Evolutionary conservation across 2,797 vertebrate species (phyloP).

Genomic region (Scomberomorus guttatus): DNA sequence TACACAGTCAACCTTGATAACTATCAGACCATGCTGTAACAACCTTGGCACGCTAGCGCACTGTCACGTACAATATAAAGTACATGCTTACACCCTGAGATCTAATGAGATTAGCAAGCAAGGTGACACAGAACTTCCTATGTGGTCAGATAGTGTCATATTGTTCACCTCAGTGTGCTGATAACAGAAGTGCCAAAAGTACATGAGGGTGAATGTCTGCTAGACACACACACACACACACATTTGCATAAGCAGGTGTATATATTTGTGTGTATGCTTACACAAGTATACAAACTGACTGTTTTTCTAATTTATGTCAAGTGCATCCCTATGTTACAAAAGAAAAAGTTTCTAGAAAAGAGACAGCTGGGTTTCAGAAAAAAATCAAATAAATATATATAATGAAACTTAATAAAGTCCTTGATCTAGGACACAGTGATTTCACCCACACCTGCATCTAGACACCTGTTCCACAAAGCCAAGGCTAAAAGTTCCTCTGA

Average conservation of each 20-base stretch:
- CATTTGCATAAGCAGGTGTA: neutral
- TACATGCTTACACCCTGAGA: conserved; percentile 59
- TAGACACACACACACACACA: neutral
- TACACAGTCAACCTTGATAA: conserved; percentile 67
- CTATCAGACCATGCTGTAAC: conserved; percentile 53
- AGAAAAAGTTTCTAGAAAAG: neutral
- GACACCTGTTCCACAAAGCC: conserved; percentile 53
- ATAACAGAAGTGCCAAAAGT: conserved; percentile 23
- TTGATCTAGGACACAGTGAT: conserved; percentile 39
- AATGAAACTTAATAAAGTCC: conserved; percentile 19
- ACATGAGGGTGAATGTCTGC: neutral
- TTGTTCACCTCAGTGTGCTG: conserved; percentile 33
- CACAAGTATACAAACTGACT: neutral
- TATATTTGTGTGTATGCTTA: neutral
- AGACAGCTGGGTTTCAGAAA: conserved; percentile 9
- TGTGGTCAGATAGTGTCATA: conserved; percentile 51
- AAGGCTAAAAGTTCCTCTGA: conserved; percentile 50
- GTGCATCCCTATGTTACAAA: neutral
- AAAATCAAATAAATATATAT: neutral
- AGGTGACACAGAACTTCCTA: conserved; percentile 66
- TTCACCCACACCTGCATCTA: conserved; percentile 44
- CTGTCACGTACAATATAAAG: conserved; percentile 58
- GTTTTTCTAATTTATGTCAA: neutral
- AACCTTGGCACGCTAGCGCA: conserved; percentile 62
- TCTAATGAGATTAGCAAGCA: conserved; percentile 72